A percentile compares a stretch with the other conserved stretches of the same genome.
These are phyloP conservation scores for Lasiurus borealis DNA, from an alignment of 2,113 vertebrate genomes.

Conservation along the genomic window DNA sequence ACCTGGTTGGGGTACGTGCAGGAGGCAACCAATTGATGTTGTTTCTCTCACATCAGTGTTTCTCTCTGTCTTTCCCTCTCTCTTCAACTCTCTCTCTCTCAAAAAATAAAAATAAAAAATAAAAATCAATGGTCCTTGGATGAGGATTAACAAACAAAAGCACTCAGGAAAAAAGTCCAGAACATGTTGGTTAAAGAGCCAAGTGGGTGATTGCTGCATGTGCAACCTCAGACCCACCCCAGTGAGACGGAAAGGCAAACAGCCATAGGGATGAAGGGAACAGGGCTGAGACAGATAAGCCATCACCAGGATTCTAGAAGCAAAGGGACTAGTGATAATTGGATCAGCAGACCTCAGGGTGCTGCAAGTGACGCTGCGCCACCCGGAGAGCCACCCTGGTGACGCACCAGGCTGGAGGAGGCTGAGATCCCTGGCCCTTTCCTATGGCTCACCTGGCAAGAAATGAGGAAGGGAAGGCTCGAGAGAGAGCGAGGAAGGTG, in stretches of 20 bases:
- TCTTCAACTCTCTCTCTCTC: too few relatives aligned
- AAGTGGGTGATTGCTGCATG: fast-evolving
- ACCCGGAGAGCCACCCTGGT: fast-evolving
- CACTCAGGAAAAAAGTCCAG: too few relatives aligned
- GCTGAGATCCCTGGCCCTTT: too few relatives aligned
- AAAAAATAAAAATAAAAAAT: too few relatives aligned
- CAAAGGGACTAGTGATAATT: fast-evolving
- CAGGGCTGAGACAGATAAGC: fast-evolving
- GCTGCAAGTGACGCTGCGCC: not conserved
- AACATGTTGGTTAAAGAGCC: not conserved
- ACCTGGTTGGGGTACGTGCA: too few relatives aligned
- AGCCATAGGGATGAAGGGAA: fast-evolving
- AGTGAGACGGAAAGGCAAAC: fast-evolving
- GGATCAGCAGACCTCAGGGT: fast-evolving
- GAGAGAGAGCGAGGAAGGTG: fast-evolving
- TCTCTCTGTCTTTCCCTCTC: too few relatives aligned
- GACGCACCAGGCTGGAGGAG: not conserved
- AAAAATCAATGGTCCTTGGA: too few relatives aligned
- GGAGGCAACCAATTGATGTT: too few relatives aligned
- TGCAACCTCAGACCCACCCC: not conserved
- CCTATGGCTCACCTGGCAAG: not conserved
- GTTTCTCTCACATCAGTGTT: too few relatives aligned
- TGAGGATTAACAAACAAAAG: too few relatives aligned
- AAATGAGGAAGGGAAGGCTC: fast-evolving
- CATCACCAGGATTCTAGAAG: not conserved